Evolutionary conservation across 2,888 invertebrate species (phyloP).

Genomic region (Eubasilissa splendida): DNA sequence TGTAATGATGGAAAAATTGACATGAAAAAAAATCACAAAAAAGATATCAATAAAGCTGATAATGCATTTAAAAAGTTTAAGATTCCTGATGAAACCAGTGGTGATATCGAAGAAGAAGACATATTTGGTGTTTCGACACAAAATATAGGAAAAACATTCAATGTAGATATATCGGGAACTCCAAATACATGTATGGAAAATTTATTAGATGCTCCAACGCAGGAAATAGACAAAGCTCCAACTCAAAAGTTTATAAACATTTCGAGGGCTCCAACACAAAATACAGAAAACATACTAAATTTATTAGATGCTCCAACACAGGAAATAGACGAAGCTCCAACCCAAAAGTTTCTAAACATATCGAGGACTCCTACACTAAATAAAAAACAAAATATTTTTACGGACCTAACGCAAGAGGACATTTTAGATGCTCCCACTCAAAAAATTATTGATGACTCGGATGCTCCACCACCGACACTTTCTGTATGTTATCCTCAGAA

Average conservation of each 20-base stretch:
- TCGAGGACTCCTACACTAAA: neutral
- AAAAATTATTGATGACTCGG: neutral
- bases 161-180: neutral
- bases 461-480: neutral
- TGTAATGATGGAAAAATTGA: neutral
- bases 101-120: neutral
- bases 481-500: neutral
- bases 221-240: neutral
- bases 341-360: neutral
- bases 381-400: no score
- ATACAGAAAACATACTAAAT: neutral
- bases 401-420: no score
- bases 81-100: neutral
- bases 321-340: neutral
- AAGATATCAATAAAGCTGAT: no score
- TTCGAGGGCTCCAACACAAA: neutral
- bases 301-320: neutral
- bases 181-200: neutral
- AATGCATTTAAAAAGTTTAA: no score
- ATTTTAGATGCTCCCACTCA: conserved; percentile 8
- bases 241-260: neutral
- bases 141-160: neutral
- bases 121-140: neutral
- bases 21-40: neutral
- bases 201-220: no score